Conservation (phyloP, 2,888 invertebrate species). For the Macrophya annulata region DNA sequence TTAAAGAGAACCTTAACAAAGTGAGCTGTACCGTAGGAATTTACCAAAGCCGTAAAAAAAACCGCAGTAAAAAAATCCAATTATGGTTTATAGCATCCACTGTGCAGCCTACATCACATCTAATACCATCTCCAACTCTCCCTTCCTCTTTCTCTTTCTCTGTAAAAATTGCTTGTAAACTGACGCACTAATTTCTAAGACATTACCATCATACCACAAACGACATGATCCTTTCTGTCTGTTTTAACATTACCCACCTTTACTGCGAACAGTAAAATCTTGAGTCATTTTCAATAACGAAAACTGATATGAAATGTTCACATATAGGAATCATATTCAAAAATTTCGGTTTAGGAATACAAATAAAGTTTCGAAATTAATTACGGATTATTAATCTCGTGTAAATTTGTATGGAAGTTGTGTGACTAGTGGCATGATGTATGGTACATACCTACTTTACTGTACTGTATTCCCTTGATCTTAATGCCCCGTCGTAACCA, state of each 20-base stretch:
- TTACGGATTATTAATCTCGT: background rate
- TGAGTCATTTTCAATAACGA: background rate
- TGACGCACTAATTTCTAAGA: constrained; percentile 9
- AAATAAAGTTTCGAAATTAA: background rate
- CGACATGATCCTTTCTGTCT: background rate
- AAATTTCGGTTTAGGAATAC: background rate
- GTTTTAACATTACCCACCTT: background rate
- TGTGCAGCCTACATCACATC: constrained; percentile 5
- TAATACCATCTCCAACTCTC: constrained; percentile 8
- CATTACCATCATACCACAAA: constrained; percentile 2
- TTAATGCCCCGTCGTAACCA: constrained; percentile 27
- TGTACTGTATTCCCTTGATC: constrained; percentile 20
- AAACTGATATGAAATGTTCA: background rate
- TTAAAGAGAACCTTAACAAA: background rate
- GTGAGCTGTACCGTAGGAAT: constrained; percentile 34
- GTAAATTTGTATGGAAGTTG: background rate
- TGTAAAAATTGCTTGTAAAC: background rate
- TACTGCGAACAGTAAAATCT: background rate
- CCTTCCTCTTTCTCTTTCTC: too few species aligned
- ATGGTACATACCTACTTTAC: background rate
- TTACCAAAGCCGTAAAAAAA: constrained; percentile 32
- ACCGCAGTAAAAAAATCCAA: constrained; percentile 42
- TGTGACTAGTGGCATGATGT: background rate
- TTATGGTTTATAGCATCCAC: constrained; percentile 44
- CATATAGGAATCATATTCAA: background rate